Percentiles rank a stretch among this genome's conserved stretches.
Conservation (phyloP, 2,113 vertebrate genomes). For the Macrotis lagotis region DNA sequence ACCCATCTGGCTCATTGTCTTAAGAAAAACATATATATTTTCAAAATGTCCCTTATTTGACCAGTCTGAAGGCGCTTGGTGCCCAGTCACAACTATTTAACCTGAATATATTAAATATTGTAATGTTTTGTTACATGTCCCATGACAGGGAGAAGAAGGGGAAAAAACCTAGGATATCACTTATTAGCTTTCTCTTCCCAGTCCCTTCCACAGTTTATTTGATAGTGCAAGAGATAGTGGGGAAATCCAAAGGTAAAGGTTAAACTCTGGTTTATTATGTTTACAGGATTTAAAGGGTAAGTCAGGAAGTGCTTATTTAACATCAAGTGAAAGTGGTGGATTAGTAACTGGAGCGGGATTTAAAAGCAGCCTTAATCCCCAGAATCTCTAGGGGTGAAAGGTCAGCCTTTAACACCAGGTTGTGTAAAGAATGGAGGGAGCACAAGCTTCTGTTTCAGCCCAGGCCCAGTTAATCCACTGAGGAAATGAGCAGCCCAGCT, state of each 20-base stretch:
- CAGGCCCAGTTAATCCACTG: slow-evolving; percentile 87
- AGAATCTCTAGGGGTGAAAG: slow-evolving; percentile 94
- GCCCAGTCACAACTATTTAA: slow-evolving; percentile 80
- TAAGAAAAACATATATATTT: slow-evolving; percentile 77
- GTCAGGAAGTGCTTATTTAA: slow-evolving; percentile 90
- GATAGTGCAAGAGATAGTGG: slow-evolving; percentile 82
- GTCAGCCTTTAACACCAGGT: slow-evolving; percentile 92
- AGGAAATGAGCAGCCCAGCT: slow-evolving; percentile 89
- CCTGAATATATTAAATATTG: slow-evolving; percentile 86
- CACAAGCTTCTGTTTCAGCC: slow-evolving; percentile 88
- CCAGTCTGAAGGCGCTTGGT: slow-evolving; percentile 68
- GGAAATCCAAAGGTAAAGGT: slow-evolving; percentile 92
- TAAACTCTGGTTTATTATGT: slow-evolving; percentile 89
- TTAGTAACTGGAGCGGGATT: slow-evolving; percentile 88
- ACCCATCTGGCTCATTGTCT: slow-evolving; percentile 84
- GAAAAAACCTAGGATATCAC: slow-evolving; percentile 75
- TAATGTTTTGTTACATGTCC: slow-evolving; percentile 87
- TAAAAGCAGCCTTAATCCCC: slow-evolving; percentile 94
- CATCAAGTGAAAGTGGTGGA: slow-evolving; percentile 92
- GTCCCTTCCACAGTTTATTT: slow-evolving; percentile 85
- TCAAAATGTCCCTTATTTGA: slow-evolving; percentile 81
- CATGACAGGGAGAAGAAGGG: slow-evolving; percentile 77
- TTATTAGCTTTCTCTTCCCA: slow-evolving; percentile 87
- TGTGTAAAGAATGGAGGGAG: slow-evolving; percentile 90
- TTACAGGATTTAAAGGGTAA: slow-evolving; percentile 90